Evolutionary conservation across 1,140 invertebrate genomes (phyloP), one percentile per base, ranked within the genome.

Genomic region (Pseudachorutes palmiensis): DNA sequence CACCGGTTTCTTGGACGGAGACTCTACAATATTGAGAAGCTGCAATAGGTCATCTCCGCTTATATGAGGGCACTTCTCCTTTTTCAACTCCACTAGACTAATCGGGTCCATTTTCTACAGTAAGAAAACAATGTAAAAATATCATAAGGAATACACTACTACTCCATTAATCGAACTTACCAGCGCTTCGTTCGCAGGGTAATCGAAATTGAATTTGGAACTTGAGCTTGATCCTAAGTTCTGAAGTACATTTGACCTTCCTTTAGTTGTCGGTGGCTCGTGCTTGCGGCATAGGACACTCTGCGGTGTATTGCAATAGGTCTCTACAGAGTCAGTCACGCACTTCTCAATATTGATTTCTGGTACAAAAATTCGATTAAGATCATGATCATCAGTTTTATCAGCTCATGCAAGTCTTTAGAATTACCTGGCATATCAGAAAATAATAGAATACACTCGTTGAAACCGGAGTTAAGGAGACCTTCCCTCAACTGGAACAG

Each of bases 371-470:
- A 67, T 5, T 19, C 29, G 1, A 64, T 65, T 9, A 69, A 65
- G 60, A 60, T 60, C 31, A 70, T 24, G 9, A 31, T 22, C 22
- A 2, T 69, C 59, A 57, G 12, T 14, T 67, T 36, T 48, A 30
- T 22, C 59, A 16, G n/a, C n/a, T n/a, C n/a, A n/a, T n/a, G n/a
- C 58, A n/a, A n/a, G n/a, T n/a, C n/a, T n/a, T n/a, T n/a, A n/a
- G n/a, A n/a, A n/a, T n/a, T 77, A 84, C 83, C 83, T n/a, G 95
- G 96, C 76, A 98, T 84, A 81, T 98, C 94, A 45, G 94, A 97
- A 80, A 98, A 98, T 14, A 98, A 80, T 41, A 98, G 79, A 72
- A 98, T 98, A 75, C 95, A 98, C 75, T 98, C 96, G 76, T 98
- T 98, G 77, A 98, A 98, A 1, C 93, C 93, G 28, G 90, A 95